Evolutionary conservation across 37 sponge, comb jelly and placozoan genomes (phyloP).

Genomic region (Trichoplax adhaerens): DNA sequence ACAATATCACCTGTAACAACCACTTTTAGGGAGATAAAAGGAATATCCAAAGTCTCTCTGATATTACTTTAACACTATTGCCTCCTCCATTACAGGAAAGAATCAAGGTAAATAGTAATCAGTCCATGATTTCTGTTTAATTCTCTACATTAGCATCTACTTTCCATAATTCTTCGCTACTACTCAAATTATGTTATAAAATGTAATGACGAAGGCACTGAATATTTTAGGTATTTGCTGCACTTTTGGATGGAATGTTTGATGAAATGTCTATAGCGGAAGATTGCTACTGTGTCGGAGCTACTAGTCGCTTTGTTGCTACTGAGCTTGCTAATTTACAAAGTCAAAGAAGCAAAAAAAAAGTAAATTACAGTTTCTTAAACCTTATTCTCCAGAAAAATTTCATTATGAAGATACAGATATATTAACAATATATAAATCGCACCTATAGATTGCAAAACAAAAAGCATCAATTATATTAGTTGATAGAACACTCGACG

Average conservation of each 20-base stretch:
- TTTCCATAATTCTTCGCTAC: neutral
- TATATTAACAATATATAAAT: no score
- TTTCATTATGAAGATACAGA: no score
- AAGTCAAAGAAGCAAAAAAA: slow-evolving; percentile 23
- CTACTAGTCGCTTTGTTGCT: slow-evolving; percentile 33
- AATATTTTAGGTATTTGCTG: slow-evolving; percentile 17
- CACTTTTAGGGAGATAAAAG: no score
- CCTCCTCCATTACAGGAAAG: slow-evolving; percentile 13
- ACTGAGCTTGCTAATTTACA: slow-evolving; percentile 18
- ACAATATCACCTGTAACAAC: no score
- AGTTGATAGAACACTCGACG: slow-evolving; percentile 45
- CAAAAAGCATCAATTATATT: slow-evolving; percentile 30
- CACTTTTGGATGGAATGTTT: slow-evolving; percentile 15
- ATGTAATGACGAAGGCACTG: no score
- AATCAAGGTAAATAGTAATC: slow-evolving; percentile 8
- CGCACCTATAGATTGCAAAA: slow-evolving; percentile 18
- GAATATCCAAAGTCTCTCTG: neutral
- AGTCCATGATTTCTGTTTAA: neutral
- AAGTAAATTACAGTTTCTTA: slow-evolving; percentile 9
- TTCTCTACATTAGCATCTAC: neutral
- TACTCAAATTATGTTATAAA: no score
- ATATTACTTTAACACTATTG: slow-evolving; percentile 25
- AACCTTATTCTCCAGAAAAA: no score
- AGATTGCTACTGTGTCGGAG: slow-evolving; percentile 48
- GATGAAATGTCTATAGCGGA: slow-evolving; percentile 18